Evolutionary conservation across 2,113 vertebrate species (phyloP).

Genomic region (Colistium nudipinnis): DNA sequence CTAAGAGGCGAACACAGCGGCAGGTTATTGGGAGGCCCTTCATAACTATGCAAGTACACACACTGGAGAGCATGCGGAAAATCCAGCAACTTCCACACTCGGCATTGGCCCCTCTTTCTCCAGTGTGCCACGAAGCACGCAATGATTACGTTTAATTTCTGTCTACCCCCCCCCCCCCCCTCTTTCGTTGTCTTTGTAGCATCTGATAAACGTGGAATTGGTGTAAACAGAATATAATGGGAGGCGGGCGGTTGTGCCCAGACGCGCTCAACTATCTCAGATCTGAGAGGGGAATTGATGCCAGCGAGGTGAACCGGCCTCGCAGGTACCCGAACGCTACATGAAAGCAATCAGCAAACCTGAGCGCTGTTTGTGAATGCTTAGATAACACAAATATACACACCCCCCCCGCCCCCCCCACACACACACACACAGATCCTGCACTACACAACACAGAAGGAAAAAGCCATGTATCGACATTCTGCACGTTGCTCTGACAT

Average conservation of each 20-base stretch:
- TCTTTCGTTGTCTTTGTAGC: not conserved
- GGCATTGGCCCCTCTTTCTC: not conserved
- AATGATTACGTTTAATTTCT: not conserved
- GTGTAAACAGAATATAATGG: conserved; percentile 25
- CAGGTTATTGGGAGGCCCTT: conserved; percentile 38
- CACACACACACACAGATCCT: not conserved
- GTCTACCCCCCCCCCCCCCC: not conserved
- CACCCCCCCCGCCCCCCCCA: too few species aligned
- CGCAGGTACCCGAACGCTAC: not conserved
- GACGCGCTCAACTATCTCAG: conserved; percentile 21
- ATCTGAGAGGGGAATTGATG: conserved; percentile 11
- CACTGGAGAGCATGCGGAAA: conserved; percentile 10
- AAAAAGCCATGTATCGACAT: conserved; percentile 17
- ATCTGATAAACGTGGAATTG: conserved; percentile 32
- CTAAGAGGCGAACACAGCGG: conserved; percentile 51
- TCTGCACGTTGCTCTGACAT: conserved; percentile 14
- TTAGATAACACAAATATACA: too few species aligned
- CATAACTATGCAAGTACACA: not conserved
- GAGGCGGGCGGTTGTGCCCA: conserved; percentile 1
- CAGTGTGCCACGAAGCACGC: not conserved
- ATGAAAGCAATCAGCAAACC: conserved; percentile 22
- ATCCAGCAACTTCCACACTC: conserved; percentile 19
- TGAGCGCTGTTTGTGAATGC: conserved; percentile 2
- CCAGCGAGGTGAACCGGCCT: not conserved
- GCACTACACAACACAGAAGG: not conserved